Base-by-base conservation (phyloP, 2,888 invertebrate species). In the Julus scandinavius region DNA sequence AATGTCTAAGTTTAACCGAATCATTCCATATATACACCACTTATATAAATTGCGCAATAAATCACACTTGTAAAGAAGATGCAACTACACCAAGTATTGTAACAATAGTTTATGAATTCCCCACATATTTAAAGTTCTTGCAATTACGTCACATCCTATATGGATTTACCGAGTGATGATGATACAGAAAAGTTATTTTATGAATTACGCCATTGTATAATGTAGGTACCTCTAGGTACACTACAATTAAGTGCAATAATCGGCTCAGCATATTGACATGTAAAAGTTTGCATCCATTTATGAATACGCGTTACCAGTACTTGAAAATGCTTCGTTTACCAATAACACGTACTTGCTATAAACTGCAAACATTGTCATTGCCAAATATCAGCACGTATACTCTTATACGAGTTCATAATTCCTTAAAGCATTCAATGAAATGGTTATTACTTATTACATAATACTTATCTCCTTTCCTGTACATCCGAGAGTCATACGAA, bases 291-390 rank as follows among this genome's bases (percentile, higher is more conserved):
- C 80, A 13, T 13, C 7, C 29, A 29, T 29, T 29, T 29, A 38
- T 80, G 38, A 38, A 38, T 80, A 15, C 38, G 29, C 2, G 80
- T 80, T 29, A 80, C 80, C 80, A 80, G 9, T 13, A 54, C 17
- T 13, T 54, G 3, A 11, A 54, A 54, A 54, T 54, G 54, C 6
- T 38, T 80, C 80, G 20, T 80, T 80, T 80, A 80, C 80, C 80
- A 80, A 80, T 80, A 80, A 80, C 80, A 80, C 80, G 38, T 80
- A 80, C 80, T 38, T 80, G 80, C 80, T 1, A 80, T 38, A 80
- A 80, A 29, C 38, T 13, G 13, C 17, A 72, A 38, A 29, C 80
- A 80, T 20, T 38, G 80, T 80, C 80, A 80, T 80, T 29, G 80
- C 15, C 80, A 80, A 38, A 80, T 72, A 72, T 20, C 72, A 72